Conservation (phyloP, 2,113 vertebrate species). For the Indri indri region DNA sequence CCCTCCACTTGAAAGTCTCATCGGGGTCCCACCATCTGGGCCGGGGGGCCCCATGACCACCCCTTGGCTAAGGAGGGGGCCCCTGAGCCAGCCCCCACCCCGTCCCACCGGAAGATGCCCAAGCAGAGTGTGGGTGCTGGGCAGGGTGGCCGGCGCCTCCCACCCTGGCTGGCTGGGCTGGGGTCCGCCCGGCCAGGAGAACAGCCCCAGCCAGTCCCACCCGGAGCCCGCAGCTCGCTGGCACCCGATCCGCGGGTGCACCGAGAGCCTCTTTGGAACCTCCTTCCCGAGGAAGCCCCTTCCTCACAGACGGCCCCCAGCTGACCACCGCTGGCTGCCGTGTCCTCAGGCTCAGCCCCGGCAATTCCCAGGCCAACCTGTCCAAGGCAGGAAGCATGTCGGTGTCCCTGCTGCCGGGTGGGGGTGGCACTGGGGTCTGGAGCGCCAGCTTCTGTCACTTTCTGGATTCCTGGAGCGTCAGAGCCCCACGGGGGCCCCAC, state of each 20-base stretch:
- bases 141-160: not conserved
- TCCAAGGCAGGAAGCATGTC: accelerated
- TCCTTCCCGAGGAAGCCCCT: not conserved
- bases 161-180: not conserved
- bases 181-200: not conserved
- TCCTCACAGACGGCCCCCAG: not conserved
- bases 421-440: not conserved
- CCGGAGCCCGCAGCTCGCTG: not conserved
- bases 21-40: not conserved
- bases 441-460: accelerated
- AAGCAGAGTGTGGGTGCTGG: not conserved
- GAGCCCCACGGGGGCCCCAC: not conserved
- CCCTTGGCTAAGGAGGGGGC: no score
- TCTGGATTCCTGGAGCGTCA: not conserved
- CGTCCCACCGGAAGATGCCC: accelerated
- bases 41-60: no score
- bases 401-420: accelerated
- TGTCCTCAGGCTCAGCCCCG: not conserved
- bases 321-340: accelerated
- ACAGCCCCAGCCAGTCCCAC: not conserved
- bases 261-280: not conserved
- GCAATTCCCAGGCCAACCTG: not conserved
- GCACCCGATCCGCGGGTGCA: no score
- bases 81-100: no score
- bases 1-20: not conserved